Evolutionary conservation across 2,888 invertebrate species (phyloP).

Genomic region (Tryphoninae sp.): DNA sequence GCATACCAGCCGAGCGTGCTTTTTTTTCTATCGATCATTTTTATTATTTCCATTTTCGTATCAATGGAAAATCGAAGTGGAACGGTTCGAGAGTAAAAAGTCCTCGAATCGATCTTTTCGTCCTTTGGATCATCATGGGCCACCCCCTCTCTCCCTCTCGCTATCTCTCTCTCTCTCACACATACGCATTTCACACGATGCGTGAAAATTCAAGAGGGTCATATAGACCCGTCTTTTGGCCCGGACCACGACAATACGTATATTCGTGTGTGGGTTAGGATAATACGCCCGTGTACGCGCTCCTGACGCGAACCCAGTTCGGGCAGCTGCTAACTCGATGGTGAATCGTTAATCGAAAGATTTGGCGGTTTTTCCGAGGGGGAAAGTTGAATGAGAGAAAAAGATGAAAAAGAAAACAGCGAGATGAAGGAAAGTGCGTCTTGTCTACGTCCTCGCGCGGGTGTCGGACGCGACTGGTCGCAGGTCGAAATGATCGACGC

Average conservation of each 20-base stretch:
- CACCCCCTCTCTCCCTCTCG: not conserved
- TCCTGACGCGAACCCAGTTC: constrained; percentile 7
- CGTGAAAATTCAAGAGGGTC: constrained; percentile 64
- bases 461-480: constrained; percentile 47
- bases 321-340: constrained; percentile 54
- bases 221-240: constrained; percentile 32
- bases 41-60: constrained; percentile 19
- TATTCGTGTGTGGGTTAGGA: constrained; percentile 21
- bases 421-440: constrained; percentile 46
- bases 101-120: constrained; percentile 58
- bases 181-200: constrained; percentile 49
- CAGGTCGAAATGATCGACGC: constrained; percentile 69
- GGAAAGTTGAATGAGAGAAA: no score
- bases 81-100: constrained; percentile 36
- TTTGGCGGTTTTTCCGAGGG: constrained; percentile 38
- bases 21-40: constrained; percentile 60
- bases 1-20: constrained; percentile 5
- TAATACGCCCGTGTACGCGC: constrained; percentile 16
- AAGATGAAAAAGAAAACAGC: constrained; percentile 7
- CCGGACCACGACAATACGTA: constrained; percentile 38
- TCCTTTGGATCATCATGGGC: constrained; percentile 52
- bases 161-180: not conserved
- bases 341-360: constrained; percentile 60
- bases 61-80: constrained; percentile 54
- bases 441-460: constrained; percentile 45